Evolutionary conservation across 2,888 invertebrate species (phyloP), one percentile per base, ranked within the genome.

Genomic region (Zygaena filipendulae): DNA sequence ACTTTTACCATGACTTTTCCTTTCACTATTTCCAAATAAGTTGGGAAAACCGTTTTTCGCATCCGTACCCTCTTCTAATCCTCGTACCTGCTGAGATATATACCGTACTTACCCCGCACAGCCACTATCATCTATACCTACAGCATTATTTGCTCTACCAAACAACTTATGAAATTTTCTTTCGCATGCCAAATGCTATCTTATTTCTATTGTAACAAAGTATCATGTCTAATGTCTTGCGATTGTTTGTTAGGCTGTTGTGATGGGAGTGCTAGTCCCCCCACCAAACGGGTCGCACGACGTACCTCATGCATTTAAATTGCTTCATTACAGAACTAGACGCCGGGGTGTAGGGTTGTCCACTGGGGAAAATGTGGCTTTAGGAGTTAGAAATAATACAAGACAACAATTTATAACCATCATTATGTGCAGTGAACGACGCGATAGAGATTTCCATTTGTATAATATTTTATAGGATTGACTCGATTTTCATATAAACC

Each of bases 291-390:
- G 49, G 62, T 60, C 70, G 70, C 75, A 68, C 71, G 75, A 77
- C 79, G 79, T 79, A 72, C 77, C 77, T 81, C 80, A 81, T 81
- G 81, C 81, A 81, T 81, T 81, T 81, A 81, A 80, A 81, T 81
- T 81, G 80, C 81, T 81, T 81, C 81, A 81, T 81, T 81, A 81
- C 69, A 55, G 72, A 68, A 66, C 68, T 72, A 75, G 75, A 75
- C 72, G 64, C 52, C 59, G 57, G 52, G 47, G 45, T 47, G 44
- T 67, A 81, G 79, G 77, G 81, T 66, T 79, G 80, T 51, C 74
- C 54, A 49, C 46, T 44, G 60, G 61, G 66, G 62, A 63, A 51
- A 52, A 48, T 41, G 38, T 42, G 39, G 42, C 40, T 43, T 43
- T 42, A n/a, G n/a, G n/a, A n/a, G n/a, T n/a, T n/a, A n/a, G n/a